Evolutionary conservation across 1,140 invertebrate genomes (phyloP).

Genomic region (Bombus sylvicola): DNA sequence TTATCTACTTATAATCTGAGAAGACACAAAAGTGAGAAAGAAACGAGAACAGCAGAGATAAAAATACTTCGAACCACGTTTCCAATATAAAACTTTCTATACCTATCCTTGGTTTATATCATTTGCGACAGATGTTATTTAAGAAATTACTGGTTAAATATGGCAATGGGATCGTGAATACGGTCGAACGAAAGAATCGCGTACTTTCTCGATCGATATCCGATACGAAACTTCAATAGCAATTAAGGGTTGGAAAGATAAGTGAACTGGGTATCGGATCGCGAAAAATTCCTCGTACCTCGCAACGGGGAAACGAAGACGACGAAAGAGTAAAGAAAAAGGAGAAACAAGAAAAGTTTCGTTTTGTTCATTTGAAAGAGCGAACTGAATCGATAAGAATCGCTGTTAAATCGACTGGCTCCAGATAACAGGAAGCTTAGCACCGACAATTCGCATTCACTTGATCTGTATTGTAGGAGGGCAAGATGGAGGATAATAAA

Average conservation of each 20-base stretch:
- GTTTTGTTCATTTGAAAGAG: conserved; percentile 35
- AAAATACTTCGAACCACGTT: not conserved
- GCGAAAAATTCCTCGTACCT: not conserved
- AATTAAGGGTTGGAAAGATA: conserved; percentile 20
- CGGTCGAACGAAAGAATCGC: not conserved
- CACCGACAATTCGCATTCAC: conserved; percentile 57
- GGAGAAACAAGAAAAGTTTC: conserved; percentile 3
- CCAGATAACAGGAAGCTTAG: conserved; percentile 46
- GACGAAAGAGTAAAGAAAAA: not conserved
- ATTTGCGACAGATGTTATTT: not conserved
- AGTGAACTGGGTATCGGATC: conserved; percentile 7
- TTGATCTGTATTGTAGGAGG: conserved; percentile 9
- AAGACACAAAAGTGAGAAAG: too few species aligned
- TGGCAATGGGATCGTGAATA: not conserved
- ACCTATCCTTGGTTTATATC: not conserved
- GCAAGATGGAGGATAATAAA: conserved; percentile 57
- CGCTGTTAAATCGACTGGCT: conserved; percentile 43
- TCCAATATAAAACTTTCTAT: not conserved
- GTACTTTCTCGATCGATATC: not conserved
- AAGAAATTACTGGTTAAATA: conserved; percentile 7
- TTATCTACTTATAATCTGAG: too few species aligned
- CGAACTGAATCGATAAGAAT: conserved; percentile 31
- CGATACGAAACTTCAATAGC: conserved; percentile 33
- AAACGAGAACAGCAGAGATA: not conserved
- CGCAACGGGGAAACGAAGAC: too few species aligned